These are phyloP conservation scores for Watsonalla binaria DNA, from an alignment of 2,888 invertebrate genomes.

Conservation along the genomic window DNA sequence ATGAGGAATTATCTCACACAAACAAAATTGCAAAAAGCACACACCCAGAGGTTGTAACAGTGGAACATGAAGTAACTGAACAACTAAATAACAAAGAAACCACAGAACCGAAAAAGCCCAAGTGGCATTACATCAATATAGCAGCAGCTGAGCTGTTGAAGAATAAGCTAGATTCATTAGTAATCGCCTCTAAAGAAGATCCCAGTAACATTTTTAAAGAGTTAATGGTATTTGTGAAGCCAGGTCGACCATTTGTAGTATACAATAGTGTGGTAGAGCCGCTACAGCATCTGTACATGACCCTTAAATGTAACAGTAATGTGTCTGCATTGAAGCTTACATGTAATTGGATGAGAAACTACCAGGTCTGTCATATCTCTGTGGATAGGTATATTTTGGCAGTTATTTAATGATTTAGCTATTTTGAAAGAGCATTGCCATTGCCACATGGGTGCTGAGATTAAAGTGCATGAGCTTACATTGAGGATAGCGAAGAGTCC, in stretches of 20 bases:
- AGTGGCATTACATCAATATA: slow-evolving; percentile 85
- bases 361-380: slow-evolving; percentile 85
- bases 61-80: slow-evolving; percentile 9
- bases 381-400: too few species aligned
- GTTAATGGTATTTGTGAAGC: slow-evolving; percentile 86
- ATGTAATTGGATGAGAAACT: slow-evolving; percentile 92
- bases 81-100: slow-evolving; percentile 11
- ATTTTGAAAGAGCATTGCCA: too few species aligned
- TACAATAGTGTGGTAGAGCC: slow-evolving; percentile 90
- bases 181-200: slow-evolving; percentile 91
- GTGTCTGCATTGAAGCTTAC: slow-evolving; percentile 88
- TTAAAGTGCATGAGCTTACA: too few species aligned
- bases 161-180: slow-evolving; percentile 84
- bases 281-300: slow-evolving; percentile 88
- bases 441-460: too few species aligned
- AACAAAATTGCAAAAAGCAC: slow-evolving; percentile 48
- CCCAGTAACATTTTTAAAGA: slow-evolving; percentile 88
- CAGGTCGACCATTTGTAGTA: slow-evolving; percentile 91
- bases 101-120: slow-evolving; percentile 72
- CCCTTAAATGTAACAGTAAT: slow-evolving; percentile 84
- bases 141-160: slow-evolving; percentile 80
- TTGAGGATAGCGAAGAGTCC: too few species aligned
- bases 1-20: slow-evolving; percentile 30
- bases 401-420: too few species aligned
- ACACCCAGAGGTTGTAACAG: slow-evolving; percentile 19